A percentile compares a stretch with the other conserved stretches of the same genome.
Evolutionary conservation across 2,797 vertebrate genomes (phyloP).

Genomic region (Urocyon cinereoargenteus): DNA sequence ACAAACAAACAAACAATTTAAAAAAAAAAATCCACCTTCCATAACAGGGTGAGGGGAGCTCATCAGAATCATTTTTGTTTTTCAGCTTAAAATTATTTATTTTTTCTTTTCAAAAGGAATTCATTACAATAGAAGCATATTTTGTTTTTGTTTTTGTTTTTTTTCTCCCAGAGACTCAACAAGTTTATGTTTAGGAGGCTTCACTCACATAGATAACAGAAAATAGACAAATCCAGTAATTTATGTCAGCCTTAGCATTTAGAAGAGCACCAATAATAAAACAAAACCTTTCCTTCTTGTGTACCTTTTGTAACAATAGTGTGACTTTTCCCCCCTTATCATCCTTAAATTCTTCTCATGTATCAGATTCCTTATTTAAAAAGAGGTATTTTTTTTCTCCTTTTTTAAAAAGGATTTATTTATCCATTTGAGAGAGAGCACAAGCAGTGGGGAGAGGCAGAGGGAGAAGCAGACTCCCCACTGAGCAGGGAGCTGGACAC

Average conservation of each 20-base stretch:
- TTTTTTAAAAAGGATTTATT: no score
- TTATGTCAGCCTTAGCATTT: conserved; percentile 74
- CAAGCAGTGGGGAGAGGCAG: no score
- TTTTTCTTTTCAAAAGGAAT: conserved; percentile 75
- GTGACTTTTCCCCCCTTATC: background rate
- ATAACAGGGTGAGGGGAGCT: conserved; percentile 79
- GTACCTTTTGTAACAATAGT: background rate
- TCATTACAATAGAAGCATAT: conserved; percentile 67
- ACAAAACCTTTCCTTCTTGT: background rate
- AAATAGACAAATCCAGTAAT: conserved; percentile 76
- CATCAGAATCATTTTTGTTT: conserved; percentile 85
- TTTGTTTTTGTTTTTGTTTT: conserved; percentile 63
- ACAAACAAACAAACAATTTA: no score
- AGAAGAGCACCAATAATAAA: conserved; percentile 66
- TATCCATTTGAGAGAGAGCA: no score
- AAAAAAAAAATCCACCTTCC: conserved; percentile 81
- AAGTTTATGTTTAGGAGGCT: conserved; percentile 76
- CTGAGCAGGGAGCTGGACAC: no score
- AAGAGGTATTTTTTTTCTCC: background rate
- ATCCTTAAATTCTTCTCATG: background rate
- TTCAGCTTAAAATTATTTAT: conserved; percentile 80
- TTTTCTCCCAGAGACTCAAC: background rate
- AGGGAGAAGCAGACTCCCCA: no score
- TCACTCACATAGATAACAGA: conserved; percentile 73
- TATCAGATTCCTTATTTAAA: background rate